phyloP scores from a whole-genome alignment of 2,888 invertebrate genomes.

The Eupithecia subumbrata region DNA sequence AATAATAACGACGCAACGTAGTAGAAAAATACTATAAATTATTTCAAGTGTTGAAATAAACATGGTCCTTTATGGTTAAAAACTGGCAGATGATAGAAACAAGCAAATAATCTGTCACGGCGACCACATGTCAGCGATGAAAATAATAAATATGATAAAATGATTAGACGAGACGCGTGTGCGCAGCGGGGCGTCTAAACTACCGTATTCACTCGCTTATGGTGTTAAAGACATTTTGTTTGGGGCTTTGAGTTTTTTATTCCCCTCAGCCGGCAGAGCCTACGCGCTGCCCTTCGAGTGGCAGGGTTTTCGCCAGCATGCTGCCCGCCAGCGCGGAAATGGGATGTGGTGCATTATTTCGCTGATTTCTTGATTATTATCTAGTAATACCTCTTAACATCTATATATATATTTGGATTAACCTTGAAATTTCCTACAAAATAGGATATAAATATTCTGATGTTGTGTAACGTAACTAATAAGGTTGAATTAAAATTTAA shows the following conservation, averaged over 20 bases:
- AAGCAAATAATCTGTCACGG: constrained; percentile 67
- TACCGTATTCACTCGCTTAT: neutral
- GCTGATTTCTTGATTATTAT: too few species aligned
- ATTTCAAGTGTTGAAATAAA: neutral
- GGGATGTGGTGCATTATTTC: too few species aligned
- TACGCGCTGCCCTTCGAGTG: too few species aligned
- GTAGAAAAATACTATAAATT: neutral
- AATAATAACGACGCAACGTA: neutral
- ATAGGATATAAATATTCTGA: too few species aligned
- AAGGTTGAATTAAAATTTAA: too few species aligned
- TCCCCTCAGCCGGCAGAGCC: too few species aligned
- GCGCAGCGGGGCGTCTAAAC: constrained; percentile 60
- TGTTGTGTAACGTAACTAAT: too few species aligned
- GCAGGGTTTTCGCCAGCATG: too few species aligned
- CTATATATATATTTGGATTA: too few species aligned
- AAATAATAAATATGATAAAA: constrained; percentile 73
- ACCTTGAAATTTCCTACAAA: too few species aligned
- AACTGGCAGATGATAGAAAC: constrained; percentile 74
- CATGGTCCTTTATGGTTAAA: constrained; percentile 34
- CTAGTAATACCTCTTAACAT: too few species aligned
- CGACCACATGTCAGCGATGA: constrained; percentile 62
- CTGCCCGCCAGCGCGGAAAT: too few species aligned
- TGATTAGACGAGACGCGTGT: constrained; percentile 71
- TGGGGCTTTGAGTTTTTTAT: neutral
- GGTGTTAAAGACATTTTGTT: neutral